Base-by-base conservation (phyloP, 2,113 vertebrate genomes). In the Anoplopoma fimbria region DNA sequence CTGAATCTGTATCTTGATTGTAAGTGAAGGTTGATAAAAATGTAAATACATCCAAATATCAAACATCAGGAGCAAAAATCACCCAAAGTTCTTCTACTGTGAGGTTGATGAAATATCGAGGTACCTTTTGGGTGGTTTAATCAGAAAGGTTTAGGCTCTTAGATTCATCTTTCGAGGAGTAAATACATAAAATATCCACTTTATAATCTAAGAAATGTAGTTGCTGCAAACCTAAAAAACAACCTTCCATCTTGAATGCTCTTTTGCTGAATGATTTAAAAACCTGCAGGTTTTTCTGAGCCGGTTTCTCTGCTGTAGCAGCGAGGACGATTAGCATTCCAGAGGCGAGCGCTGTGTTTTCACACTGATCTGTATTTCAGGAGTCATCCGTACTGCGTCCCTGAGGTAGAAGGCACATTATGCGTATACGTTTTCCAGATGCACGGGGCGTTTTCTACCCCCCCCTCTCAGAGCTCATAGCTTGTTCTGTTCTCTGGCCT, bases 351-450 rank as follows among this genome's bases (percentile, higher is more conserved):
- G 6, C 6, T 0, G 34, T 68, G 68, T 69, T 77, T 75, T 49
- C 49, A 27, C 60, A 71, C 31, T 47, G 12, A 69, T 88, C 34
- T 81, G 80, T 61, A 49, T 87, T 83, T 79, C 55, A 80, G 69
- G 57, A 79, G 47, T 77, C 8, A 4, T 12, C 69, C 34, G 9
- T 31, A n/a, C 45, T 75, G 60, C 58, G 34, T 77, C 73, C 38
- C 42, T 2, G 5, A n/a, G 2, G 31, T 58, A 14, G 33, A 76
- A 61, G 62, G 27, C 27, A 17, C 13, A 4, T 34, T 40, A 12
- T 3, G 42, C 29, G 29, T 6, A 85, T 73, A 51, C 8, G 23
- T 87, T 88, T 89, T 81, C 84, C 86, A 88, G 85, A 76, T 72
- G 33, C 10, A 3, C 15, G 47, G n/a, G 40, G 40, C 23, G 2